Evolutionary conservation across 1,140 invertebrate genomes (phyloP).

Genomic region (Macrotrachela quadricornifera): DNA sequence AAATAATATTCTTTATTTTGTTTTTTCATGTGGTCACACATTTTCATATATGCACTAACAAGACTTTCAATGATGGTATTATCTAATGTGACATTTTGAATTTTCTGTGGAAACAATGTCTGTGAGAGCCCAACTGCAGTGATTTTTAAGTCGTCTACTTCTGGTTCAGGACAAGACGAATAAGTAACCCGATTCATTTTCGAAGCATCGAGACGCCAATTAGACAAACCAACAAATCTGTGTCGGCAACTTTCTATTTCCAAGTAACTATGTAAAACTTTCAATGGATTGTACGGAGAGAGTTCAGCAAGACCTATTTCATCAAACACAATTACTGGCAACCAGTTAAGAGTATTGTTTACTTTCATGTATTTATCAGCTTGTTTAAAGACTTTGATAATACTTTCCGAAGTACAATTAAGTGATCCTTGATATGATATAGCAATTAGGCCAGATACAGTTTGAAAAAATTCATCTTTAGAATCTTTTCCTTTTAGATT

Average conservation of each 20-base stretch:
- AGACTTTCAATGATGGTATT: slow-evolving; percentile 8
- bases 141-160: slow-evolving; percentile 11
- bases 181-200: slow-evolving; percentile 19
- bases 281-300: slow-evolving; percentile 21
- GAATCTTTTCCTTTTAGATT: slow-evolving; percentile 14
- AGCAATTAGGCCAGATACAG: slow-evolving; percentile 11
- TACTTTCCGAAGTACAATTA: slow-evolving; percentile 14
- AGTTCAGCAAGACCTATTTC: slow-evolving; percentile 13
- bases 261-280: slow-evolving; percentile 16
- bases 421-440: slow-evolving; percentile 13
- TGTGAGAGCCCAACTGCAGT: too few relatives aligned
- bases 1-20: slow-evolving; percentile 18
- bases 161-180: slow-evolving; percentile 18
- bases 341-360: background rate
- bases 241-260: slow-evolving; percentile 11
- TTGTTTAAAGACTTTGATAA: slow-evolving; percentile 13
- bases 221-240: slow-evolving; percentile 14
- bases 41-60: slow-evolving; percentile 15
- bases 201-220: slow-evolving; percentile 15
- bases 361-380: slow-evolving; percentile 9
- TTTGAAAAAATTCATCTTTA: slow-evolving; percentile 8
- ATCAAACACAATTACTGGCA: slow-evolving; percentile 7
- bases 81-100: too few relatives aligned
- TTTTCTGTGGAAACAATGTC: too few relatives aligned
- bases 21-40: slow-evolving; percentile 13